Conservation (phyloP, 2,888 invertebrate species). For the Apamea monoglypha region DNA sequence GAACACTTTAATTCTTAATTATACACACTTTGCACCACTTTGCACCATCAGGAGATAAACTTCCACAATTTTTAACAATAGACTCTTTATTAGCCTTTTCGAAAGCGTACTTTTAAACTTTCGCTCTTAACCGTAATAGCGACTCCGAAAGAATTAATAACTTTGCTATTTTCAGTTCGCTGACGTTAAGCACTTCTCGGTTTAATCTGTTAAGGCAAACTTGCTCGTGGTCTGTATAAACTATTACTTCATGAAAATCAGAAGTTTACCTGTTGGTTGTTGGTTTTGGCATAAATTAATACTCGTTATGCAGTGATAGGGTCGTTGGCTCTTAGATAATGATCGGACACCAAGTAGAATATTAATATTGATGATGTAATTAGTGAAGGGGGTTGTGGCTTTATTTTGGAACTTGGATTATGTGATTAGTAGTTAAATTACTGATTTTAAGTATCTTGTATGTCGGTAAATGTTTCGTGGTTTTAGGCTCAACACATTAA, state of each 20-base stretch:
- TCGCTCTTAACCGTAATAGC: conserved; percentile 61
- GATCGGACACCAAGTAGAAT: conserved; percentile 31
- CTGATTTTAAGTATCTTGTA: conserved; percentile 12
- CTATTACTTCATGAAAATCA: conserved; percentile 53
- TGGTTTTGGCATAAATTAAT: conserved; percentile 56
- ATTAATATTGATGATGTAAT: conserved; percentile 40
- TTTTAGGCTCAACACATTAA: conserved; percentile 1
- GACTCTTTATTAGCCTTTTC: conserved; percentile 44
- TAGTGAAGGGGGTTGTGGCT: conserved; percentile 7
- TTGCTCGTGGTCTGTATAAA: conserved; percentile 32
- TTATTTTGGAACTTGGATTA: conserved; percentile 12
- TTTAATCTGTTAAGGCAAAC: conserved; percentile 62
- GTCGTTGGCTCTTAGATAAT: conserved; percentile 43
- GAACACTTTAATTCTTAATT: conserved; percentile 8
- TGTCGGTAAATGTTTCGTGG: conserved; percentile 12
- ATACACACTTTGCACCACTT: conserved; percentile 5
- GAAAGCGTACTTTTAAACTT: conserved; percentile 49
- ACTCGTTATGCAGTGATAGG: conserved; percentile 30
- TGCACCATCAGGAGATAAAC: conserved; percentile 11
- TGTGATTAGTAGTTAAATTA: conserved; percentile 26
- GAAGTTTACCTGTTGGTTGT: conserved; percentile 58
- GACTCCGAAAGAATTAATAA: conserved; percentile 65
- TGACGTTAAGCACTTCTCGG: conserved; percentile 66
- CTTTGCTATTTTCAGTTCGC: conserved; percentile 66
- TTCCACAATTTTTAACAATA: conserved; percentile 27